Evolutionary conservation across 2,888 invertebrate genomes (phyloP), one percentile per base, ranked within the genome.

Genomic region (Bombylius major): DNA sequence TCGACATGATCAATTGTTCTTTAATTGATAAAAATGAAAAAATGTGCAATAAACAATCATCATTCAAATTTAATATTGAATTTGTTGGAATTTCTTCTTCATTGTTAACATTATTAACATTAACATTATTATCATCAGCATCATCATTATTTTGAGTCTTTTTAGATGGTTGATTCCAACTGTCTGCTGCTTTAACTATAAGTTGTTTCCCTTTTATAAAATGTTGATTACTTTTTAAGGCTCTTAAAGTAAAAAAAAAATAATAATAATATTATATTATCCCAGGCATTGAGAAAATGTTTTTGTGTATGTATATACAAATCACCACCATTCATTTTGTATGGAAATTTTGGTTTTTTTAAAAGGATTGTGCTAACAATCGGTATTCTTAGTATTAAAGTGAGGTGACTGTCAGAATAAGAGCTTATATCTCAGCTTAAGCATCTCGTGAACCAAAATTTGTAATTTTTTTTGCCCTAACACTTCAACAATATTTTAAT

Each of bases 1-100:
- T 48, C 3, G 60, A 47, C 47, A 58, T 39, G n/a, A 47, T 55
- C 13, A 56, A 50, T 47, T 55, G 51, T 11, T 60, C 58, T n/a
- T 51, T 44, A n/a, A 56, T 34, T 11, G 39, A 31, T 23, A 61
- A 32, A 55, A 54, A 61, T 33, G 59, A 56, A 33, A 61, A 60
- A 47, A 61, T 52, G 34, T 60, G 57, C 11, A 58, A 48, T 14
- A 61, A 34, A n/a, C 58, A 60, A 36, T 61, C 60, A 50, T 58
- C 59, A 34, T 61, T 60, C 13, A 61, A 51, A 14, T 51, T 51
- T 34, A 58, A 44, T 11, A 56, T 51, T 9, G 47, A 47, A 45
- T 45, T 48, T 47, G 32, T 12, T 32, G 46, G 39, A 12, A 45
- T 32, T 13, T 47, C 34, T 13, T 47, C 34, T 13, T 44, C 32